Evolutionary conservation across 1,140 invertebrate species (phyloP).

Genomic region (Hylaeus volcanicus): DNA sequence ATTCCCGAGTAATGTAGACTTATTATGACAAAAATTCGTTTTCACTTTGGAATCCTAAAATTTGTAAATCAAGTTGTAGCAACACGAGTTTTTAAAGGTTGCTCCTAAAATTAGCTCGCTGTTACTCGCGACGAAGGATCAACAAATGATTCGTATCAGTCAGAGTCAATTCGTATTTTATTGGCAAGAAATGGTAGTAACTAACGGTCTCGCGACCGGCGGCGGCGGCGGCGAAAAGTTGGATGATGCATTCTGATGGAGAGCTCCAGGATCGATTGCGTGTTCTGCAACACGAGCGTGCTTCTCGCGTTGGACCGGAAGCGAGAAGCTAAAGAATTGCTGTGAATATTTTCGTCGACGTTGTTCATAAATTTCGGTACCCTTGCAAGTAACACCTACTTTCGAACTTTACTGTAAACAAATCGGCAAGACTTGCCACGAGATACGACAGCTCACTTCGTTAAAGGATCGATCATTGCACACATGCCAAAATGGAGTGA

Average conservation of each 20-base stretch:
- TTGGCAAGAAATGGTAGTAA: neutral
- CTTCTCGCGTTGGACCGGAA: neutral
- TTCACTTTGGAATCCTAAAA: no score
- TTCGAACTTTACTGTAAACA: conserved; percentile 17
- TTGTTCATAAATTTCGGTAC: conserved; percentile 11
- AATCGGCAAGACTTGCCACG: neutral
- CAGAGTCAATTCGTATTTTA: neutral
- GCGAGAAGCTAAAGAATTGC: conserved; percentile 3
- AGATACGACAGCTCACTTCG: neutral
- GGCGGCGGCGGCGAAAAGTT: neutral
- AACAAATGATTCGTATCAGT: neutral
- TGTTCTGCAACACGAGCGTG: neutral
- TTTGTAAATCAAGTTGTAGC: no score
- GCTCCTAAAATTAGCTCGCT: no score
- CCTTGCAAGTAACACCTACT: neutral
- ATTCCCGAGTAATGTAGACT: no score
- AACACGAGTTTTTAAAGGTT: no score
- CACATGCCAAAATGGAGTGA: no score
- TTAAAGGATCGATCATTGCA: no score
- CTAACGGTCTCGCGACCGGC: neutral
- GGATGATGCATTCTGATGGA: neutral
- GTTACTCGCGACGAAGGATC: neutral
- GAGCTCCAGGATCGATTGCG: neutral
- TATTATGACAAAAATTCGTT: no score
- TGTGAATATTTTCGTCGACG: neutral